phyloP scores from a whole-genome alignment of 2,113 vertebrate genomes.

The Brienomyrus longianalis region DNA sequence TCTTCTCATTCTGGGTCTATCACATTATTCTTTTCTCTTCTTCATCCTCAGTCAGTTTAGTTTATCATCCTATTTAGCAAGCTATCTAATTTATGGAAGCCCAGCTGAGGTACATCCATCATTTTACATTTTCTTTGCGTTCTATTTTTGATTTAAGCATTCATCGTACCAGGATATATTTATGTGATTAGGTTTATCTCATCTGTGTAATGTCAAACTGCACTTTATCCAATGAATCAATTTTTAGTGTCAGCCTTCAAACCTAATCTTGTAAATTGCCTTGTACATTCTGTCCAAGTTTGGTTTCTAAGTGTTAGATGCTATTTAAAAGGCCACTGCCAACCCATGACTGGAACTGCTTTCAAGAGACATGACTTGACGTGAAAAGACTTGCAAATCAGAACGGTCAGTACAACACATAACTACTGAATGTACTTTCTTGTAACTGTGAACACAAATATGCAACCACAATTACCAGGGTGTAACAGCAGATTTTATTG shows the following conservation, averaged over 20 bases:
- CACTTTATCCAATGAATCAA: not conserved
- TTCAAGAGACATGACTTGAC: not conserved
- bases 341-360: not conserved
- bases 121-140: not conserved
- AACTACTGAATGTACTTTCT: not conserved
- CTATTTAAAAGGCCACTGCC: not conserved
- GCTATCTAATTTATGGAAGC: not conserved
- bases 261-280: not conserved
- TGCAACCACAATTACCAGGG: not conserved
- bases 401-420: not conserved
- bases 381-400: not conserved
- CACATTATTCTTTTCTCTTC: not conserved
- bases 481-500: not conserved
- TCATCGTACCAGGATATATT: not conserved
- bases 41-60: not conserved
- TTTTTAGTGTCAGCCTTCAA: not conserved
- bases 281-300: not conserved
- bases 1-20: not conserved
- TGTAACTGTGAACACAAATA: not conserved
- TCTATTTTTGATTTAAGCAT: not conserved
- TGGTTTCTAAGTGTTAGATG: not conserved
- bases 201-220: not conserved
- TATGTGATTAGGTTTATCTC: not conserved
- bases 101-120: not conserved
- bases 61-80: not conserved